Evolutionary conservation across 2,797 vertebrate species (phyloP).

Genomic region (Typhlichthys subterraneus): DNA sequence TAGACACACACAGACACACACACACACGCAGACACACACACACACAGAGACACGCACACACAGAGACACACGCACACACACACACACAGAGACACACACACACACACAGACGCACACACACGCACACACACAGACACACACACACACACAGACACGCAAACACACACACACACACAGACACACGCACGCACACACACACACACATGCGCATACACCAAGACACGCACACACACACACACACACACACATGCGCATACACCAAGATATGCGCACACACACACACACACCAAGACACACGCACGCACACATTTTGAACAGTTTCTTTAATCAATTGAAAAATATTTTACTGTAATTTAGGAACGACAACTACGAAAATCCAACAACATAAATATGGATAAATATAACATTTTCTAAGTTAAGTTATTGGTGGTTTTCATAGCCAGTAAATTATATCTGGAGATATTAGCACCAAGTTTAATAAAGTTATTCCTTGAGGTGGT

Average conservation of each 20-base stretch:
- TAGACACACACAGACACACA: not conserved
- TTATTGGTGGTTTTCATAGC: slow-evolving; percentile 15
- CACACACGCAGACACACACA: not conserved
- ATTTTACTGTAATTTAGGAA: too few species aligned
- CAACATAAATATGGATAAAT: too few species aligned
- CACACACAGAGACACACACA: not conserved
- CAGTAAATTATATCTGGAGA: not conserved
- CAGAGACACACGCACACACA: not conserved
- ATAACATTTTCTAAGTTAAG: too few species aligned
- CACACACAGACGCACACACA: not conserved
- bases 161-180: not conserved
- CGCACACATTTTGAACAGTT: not conserved
- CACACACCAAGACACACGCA: not conserved
- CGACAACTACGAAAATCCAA: too few species aligned
- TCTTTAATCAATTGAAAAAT: too few species aligned
- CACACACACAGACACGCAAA: not conserved
- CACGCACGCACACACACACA: not conserved
- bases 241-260: not conserved
- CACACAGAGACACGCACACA: not conserved
- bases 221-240: not conserved
- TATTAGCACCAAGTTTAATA: not conserved
- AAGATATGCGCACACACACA: not conserved
- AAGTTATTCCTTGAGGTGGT: slow-evolving; percentile 3
- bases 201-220: not conserved
- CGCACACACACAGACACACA: not conserved